These are phyloP conservation scores for Alfaro cultratus DNA, from an alignment of 2,797 vertebrate species.

Conservation along the genomic window DNA sequence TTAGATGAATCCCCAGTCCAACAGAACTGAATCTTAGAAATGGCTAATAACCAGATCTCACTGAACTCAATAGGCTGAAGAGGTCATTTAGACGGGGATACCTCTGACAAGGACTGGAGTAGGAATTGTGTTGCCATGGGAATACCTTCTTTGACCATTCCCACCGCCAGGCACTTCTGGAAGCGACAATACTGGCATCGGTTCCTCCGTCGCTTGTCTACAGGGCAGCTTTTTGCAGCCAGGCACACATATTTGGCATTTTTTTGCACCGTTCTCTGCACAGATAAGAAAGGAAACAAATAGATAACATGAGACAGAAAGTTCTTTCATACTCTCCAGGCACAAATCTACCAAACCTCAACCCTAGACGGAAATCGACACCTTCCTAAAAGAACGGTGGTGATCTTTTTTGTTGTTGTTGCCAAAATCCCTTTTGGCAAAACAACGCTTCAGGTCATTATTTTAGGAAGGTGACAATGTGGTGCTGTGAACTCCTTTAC, in stretches of 20 bases:
- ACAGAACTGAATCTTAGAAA: not conserved
- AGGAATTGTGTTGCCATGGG: not conserved
- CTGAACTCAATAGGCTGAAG: not conserved
- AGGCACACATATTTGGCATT: constrained; percentile 96
- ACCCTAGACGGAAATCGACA: not conserved
- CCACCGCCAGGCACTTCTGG: constrained; percentile 96
- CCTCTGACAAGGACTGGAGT: not conserved
- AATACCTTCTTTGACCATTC: constrained; percentile 97
- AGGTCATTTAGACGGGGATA: not conserved
- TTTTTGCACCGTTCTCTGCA: constrained; percentile 96
- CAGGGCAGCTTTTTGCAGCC: constrained; percentile 94
- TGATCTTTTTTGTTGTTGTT: too few species aligned
- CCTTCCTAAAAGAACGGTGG: too few species aligned
- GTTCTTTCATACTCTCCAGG: not conserved
- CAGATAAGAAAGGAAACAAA: constrained; percentile 14
- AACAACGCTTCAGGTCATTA: too few species aligned
- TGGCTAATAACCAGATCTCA: not conserved
- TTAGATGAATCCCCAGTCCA: not conserved
- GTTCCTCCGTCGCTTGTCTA: constrained; percentile 95
- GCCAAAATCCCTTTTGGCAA: too few species aligned
- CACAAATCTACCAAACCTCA: not conserved
- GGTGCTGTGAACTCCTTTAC: not conserved
- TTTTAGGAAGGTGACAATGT: not conserved
- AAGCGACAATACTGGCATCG: constrained; percentile 96
- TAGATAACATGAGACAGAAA: not conserved